Base-by-base conservation (phyloP, 2,797 vertebrate species). In the Peromyscus attwateri region DNA sequence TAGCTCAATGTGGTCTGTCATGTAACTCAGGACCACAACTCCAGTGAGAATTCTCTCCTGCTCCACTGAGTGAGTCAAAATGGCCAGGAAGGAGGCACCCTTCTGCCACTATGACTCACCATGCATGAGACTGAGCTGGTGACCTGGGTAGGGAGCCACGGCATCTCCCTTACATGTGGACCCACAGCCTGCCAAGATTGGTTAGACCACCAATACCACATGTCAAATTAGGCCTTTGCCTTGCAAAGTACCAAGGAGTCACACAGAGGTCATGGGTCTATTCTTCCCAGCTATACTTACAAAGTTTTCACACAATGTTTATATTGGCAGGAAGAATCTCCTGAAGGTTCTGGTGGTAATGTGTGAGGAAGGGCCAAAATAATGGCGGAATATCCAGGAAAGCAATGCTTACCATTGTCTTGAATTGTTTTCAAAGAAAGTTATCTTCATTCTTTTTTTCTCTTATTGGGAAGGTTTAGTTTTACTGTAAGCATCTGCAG, bases 131-230 rank as follows among this genome's bases (percentile, higher is more conserved):
- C 92, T 92, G 76, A 95, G 91, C 87, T 96, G 94, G 89, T 82
- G 91, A 92, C 95, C 79, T 0, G 1, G 94, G 52, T 64, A 70
- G 31, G 49, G 66, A 88, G 71, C 87, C 87, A 62, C 91, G 87
- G 25, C 66, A 17, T 70, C 64, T 84, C 60, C 89, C 68, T 97
- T 94, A 91, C 92, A 92, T 96, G 95, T 95, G 95, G 96, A 97
- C 77, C 91, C 85, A 60, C n/a, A 37, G 73, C 87, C 92, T 94
- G 91, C 96, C 91, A 90, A 83, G 21, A 66, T 89, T 95, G 93
- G 95, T 94, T 90, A 96, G 95, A 97, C 97, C 98, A 95, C 95
- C 87, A 96, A 97, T 95, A 79, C 97, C 97, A 96, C 97, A 97
- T 75, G 84, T 97, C 96, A 97, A 96, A 97, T 97, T 96, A 91